Evolutionary conservation across 2,797 vertebrate species (phyloP), one percentile per base, ranked within the genome.

Genomic region (Leptoclinus maculatus): DNA sequence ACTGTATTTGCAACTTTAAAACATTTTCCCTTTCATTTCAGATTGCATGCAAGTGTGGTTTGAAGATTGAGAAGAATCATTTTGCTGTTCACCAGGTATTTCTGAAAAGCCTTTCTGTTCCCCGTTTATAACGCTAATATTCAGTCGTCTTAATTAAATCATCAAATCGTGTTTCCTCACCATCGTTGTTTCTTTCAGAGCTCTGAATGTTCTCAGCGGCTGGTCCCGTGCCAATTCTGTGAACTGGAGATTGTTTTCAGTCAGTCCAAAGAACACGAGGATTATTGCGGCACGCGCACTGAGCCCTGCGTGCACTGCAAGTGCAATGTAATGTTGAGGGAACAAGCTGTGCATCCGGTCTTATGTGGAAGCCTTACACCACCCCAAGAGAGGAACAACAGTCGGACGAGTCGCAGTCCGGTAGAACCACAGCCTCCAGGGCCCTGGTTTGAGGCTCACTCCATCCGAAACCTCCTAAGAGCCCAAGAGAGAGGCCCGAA

Each of bases 261-360:
- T 87, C 97, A 97, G 84, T 94, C 97, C 56, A 94, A 93, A 91
- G 96, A 98, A 16, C 98, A 99, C 1, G 97, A 98, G 79, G 95
- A 97, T 36, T 99, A 97, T 84, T 99, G 98, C 5, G 98, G 98
- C 1, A 94, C 98, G 5, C 95, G 98, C 70, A 99, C 98, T 0
- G 98, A 99, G 91, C 95, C 90, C 2, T 99, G 98, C 68, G 86
- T 89, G 1, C 71, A 47, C 27, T 99, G 98, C 88, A 95, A 95
- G 34, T 96, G 91, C 69, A 96, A 98, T 11, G 66, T 99, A 16
- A 94, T 99, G 96, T 77, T 97, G 80, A 95, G 94, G 76, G 97
- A 99, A 45, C 95, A 96, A 53, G 89, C 85, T 27, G 89, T 95
- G 54, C 98, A 99, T 65, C 97, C 97, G 1, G 84, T 78, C 43